A percentile compares a stretch with the other conserved stretches of the same genome.
Conservation (phyloP, 2,888 invertebrate species). For the Blomia tropicalis region DNA sequence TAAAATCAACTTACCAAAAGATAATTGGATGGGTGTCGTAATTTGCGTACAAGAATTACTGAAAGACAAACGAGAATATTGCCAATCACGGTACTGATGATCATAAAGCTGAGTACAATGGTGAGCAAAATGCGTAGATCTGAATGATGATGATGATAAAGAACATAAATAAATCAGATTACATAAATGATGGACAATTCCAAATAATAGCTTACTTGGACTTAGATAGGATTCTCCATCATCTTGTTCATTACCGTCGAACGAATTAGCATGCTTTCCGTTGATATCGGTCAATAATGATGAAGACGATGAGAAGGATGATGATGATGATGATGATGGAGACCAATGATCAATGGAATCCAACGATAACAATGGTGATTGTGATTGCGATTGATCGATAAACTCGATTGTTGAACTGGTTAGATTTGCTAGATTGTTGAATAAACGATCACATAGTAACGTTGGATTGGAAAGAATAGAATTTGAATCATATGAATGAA, state of each 20-base stretch:
- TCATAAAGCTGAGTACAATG: slow-evolving; percentile 33
- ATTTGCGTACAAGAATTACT: slow-evolving; percentile 40
- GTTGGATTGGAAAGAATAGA: neutral
- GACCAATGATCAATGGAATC: neutral
- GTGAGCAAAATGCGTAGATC: slow-evolving; percentile 17
- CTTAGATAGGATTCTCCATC: neutral
- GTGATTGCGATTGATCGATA: neutral
- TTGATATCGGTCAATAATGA: no score
- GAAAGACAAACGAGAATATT: slow-evolving; percentile 42
- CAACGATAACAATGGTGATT: neutral
- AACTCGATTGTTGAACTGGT: neutral
- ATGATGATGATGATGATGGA: neutral
- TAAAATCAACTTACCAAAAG: slow-evolving; percentile 26
- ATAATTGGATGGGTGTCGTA: slow-evolving; percentile 38
- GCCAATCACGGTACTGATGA: slow-evolving; percentile 40
- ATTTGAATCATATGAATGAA: neutral
- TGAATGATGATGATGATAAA: neutral
- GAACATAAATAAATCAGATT: no score
- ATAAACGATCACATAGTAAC: neutral
- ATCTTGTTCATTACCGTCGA: neutral
- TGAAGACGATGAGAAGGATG: neutral
- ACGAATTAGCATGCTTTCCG: neutral
- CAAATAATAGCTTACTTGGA: slow-evolving; percentile 8
- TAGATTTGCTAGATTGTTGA: neutral
- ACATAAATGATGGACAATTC: neutral